Base-by-base conservation (phyloP, 2,797 vertebrate genomes). In the Tadarida brasiliensis region DNA sequence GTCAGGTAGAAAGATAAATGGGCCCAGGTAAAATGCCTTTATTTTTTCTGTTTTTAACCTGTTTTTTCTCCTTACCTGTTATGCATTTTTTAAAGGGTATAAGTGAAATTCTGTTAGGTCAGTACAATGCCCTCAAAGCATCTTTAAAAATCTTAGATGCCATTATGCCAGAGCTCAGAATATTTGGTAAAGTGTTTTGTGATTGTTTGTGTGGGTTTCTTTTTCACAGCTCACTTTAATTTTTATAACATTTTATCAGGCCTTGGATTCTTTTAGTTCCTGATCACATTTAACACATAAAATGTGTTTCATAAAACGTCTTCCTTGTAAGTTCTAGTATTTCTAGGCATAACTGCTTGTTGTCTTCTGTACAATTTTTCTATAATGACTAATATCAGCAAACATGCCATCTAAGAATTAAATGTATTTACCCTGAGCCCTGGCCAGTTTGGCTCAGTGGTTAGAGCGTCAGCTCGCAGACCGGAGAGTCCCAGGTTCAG, bases 341-440 rank as follows among this genome's bases (percentile, higher is more conserved):
- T 84, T 87, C 39, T 83, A 89, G 51, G 33, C 54, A 57, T 88
- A n/a, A 65, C 71, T 76, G 28, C 44, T 84, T 84, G 10, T 77
- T 24, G 77, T 78, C n/a, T 28, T 88, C 71, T 59, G 20, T 59
- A 14, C 9, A 90, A 56, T 94, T 94, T 87, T 73, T 86, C 20
- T 51, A 30, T 77, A n/a, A 96, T 90, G 67, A 90, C n/a, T 80
- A 90, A 84, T 67, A 74, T 68, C 87, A 93, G 84, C 57, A 87
- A 77, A 82, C 49, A 63, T 56, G 22, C 19, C 22, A 61, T 14
- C 71, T 61, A 30, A 51, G 39, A 91, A 90, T 87, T 82, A 87
- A 92, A 91, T 63, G 28, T 39, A 35, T 78, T 90, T 96, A 49
- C 35, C 5, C 14, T 93, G 67, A 85, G 26, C 51, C 87, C 59